Evolutionary conservation across 2,888 invertebrate species (phyloP), one percentile per base, ranked within the genome.

Genomic region (Amorpha juglandis): DNA sequence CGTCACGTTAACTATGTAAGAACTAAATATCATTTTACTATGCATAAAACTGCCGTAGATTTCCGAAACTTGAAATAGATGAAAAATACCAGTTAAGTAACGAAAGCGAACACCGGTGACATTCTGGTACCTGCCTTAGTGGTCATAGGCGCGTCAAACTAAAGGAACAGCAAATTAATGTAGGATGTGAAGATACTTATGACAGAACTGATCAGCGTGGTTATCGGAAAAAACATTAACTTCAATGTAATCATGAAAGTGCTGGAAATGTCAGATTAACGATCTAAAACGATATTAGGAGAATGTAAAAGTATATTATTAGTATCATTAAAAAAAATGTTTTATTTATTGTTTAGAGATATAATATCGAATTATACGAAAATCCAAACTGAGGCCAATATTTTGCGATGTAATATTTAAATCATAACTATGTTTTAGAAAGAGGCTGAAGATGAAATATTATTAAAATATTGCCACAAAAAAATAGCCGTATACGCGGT

Each of bases 401-500:
- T 27, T 27, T 27, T 27, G 27, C 4, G 27, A 27, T 27, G 27
- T 27, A 27, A 27, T n/a, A n/a, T n/a, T 27, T 27, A 4, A 27
- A 3, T 27, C 27, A 1, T 27, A 27, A 27, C 4, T 27, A 27
- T 3, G 27, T 27, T 27, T 27, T 27, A 4, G 1, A 27, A 27
- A 27, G 27, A 3, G 4, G 4, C 27, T 27, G 4, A 27, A 27
- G 27, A 27, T 27, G 4, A 27, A 27, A 27, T 27, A 27, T 27
- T 3, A 1, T 27, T 27, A 1, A 27, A 3, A 27, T 27, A 3
- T 27, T 42, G 9, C 14, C 9, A 45, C 27, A 0, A 47, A 47
- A 33, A 64, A 64, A 47, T 64, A 45, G 45, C 53, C 12, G 27
- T 64, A 63, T 48, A 50, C 63, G 55, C 62, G 27, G 67, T 65